Base-by-base conservation (phyloP, 2,113 vertebrate species). In the Trematomus loennbergii region DNA sequence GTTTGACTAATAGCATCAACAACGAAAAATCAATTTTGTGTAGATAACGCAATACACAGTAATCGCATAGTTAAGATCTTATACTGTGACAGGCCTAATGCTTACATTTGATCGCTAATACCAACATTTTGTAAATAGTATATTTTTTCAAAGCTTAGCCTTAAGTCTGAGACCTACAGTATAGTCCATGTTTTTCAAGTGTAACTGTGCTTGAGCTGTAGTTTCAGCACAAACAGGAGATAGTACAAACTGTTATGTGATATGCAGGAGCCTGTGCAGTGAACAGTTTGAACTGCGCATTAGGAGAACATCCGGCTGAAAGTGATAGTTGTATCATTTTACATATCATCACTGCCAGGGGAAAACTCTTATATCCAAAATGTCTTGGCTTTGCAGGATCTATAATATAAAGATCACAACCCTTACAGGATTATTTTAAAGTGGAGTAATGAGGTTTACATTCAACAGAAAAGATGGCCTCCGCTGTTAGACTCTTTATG, bases 271-370 rank as follows among this genome's bases (percentile, higher is more conserved):
- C 69, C n/a, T 64, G 36, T 22, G 72, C 22, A 12, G 48, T 74
- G 29, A 29, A 29, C 36, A 33, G 22, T 58, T 63, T 29, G 3
- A 75, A 75, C 49, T 72, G 55, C 61, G 66, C 79, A 87, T 88
- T 85, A 88, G 68, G 60, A 60, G 64, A 64, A 72, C 58, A 72
- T 80, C 81, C 25, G 40, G 65, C 63, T 61, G 52, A 15, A 57
- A 1, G 9, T 70, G 15, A 3, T 13, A 29, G 53, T 49, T 25
- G 66, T 62, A 79, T 88, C 40, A 40, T 81, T 72, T 89, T 88
- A 85, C 82, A 53, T 70, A 18, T 33, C 57, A 49, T 70, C 16
- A 18, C 22, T 25, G 10, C 17, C 46, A 45, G 61, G 12, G 45
- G 29, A 81, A 75, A 72, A 54, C 43, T 72, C 22, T 68, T 54